Evolutionary conservation across 2,113 vertebrate species (phyloP).

Genomic region (Hylia prasina): DNA sequence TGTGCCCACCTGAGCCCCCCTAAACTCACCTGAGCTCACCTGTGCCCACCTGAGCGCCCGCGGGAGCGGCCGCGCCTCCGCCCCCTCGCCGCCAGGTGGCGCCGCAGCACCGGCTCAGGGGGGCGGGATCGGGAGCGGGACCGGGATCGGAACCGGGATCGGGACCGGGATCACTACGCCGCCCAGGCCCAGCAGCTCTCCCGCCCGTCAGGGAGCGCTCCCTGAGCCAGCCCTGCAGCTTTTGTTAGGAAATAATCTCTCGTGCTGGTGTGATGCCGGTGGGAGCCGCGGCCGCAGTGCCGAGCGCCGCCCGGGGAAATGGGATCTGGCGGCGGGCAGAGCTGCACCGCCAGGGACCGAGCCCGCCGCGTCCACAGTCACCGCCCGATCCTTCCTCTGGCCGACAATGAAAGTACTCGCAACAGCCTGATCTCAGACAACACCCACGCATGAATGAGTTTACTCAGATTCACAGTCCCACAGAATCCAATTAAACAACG

Average conservation of each 20-base stretch:
- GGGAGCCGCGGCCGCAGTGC: background rate
- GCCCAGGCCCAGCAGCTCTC: background rate
- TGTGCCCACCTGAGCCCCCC: too few relatives aligned
- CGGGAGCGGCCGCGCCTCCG: background rate
- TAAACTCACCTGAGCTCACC: too few relatives aligned
- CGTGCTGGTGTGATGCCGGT: rapidly evolving
- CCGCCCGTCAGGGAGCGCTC: background rate
- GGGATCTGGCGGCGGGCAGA: background rate
- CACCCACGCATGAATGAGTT: background rate
- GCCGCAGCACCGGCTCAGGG: background rate
- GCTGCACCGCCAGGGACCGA: background rate
- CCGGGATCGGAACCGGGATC: background rate
- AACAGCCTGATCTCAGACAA: background rate
- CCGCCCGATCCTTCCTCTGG: background rate
- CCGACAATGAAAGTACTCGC: rapidly evolving
- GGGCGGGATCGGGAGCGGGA: background rate
- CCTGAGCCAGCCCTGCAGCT: background rate
- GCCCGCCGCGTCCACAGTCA: rapidly evolving
- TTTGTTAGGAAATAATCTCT: rapidly evolving
- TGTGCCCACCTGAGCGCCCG: background rate
- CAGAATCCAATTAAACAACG: slow-evolving; percentile 26
- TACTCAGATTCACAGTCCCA: background rate
- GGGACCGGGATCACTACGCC: rapidly evolving
- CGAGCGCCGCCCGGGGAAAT: background rate
- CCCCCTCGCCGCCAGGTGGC: background rate